Evolutionary conservation across 64 coral and sea anemone species (phyloP).

Genomic region (Montipora efflorescens): DNA sequence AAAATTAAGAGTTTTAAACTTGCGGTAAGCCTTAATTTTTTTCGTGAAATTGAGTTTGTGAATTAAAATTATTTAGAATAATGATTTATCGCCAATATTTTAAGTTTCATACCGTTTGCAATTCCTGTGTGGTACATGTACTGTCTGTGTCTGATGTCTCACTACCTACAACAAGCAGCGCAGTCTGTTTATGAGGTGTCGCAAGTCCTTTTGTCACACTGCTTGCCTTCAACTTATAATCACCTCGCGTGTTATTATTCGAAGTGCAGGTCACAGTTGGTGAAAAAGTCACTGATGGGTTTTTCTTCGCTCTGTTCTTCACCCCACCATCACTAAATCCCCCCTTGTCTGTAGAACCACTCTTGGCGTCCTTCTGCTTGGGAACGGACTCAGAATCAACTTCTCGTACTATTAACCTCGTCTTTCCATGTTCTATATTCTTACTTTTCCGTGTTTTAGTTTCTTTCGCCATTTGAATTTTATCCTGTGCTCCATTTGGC

Average conservation of each 20-base stretch:
- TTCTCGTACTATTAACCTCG: not conserved
- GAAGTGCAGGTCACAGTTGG: conserved; percentile 68
- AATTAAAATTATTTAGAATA: not conserved
- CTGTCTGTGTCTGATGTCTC: conserved; percentile 96
- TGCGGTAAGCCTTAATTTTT: no score
- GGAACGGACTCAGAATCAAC: conserved; percentile 41
- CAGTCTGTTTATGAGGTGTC: not conserved
- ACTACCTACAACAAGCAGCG: conserved; percentile 42
- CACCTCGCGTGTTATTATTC: not conserved
- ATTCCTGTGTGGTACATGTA: conserved; percentile 50
- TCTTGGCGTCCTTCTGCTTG: not conserved
- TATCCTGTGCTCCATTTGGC: not conserved
- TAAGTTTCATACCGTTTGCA: conserved; percentile 70
- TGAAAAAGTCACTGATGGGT: conserved; percentile 83
- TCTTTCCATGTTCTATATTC: not conserved
- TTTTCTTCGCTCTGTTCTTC: conserved; percentile 47
- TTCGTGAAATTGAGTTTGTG: not conserved
- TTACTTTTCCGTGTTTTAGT: not conserved
- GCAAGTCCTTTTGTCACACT: not conserved
- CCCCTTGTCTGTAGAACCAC: conserved; percentile 26
- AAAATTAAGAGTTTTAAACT: no score
- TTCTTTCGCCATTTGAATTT: not conserved
- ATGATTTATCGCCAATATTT: not conserved
- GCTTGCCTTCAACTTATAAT: not conserved
- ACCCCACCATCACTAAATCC: conserved; percentile 46